phyloP scores from a whole-genome alignment of 2,888 invertebrate species.

The Orgyia antiqua region DNA sequence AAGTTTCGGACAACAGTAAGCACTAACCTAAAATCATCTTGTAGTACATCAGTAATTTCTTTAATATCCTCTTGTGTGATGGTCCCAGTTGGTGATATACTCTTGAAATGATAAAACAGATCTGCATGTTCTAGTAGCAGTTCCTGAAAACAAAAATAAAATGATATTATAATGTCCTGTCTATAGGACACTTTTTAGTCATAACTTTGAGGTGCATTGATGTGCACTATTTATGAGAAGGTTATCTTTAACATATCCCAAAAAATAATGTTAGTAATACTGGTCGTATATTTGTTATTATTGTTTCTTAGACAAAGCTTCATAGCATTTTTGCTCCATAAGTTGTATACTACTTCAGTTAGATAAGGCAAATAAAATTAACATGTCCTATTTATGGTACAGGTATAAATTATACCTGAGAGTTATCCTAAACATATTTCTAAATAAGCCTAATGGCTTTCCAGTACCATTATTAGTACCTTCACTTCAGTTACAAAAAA shows the following conservation, averaged over 20 bases:
- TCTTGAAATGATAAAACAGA: constrained; percentile 94
- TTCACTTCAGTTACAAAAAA: constrained; percentile 94
- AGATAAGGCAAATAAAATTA: too few species aligned
- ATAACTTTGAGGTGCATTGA: too few species aligned
- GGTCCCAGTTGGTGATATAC: constrained; percentile 91
- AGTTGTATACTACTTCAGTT: too few species aligned
- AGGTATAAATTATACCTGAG: too few species aligned
- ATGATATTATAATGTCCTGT: too few species aligned
- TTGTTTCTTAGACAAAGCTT: constrained; percentile 92
- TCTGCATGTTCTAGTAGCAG: constrained; percentile 94
- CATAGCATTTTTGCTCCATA: constrained; percentile 98
- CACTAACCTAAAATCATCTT: constrained; percentile 89
- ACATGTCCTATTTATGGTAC: too few species aligned
- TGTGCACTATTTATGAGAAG: too few species aligned
- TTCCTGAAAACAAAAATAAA: constrained; percentile 83
- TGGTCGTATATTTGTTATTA: constrained; percentile 95
- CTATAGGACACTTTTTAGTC: too few species aligned
- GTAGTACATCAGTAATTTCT: constrained; percentile 93
- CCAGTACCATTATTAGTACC: constrained; percentile 94
- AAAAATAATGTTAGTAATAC: constrained; percentile 94
- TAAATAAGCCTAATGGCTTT: too few species aligned
- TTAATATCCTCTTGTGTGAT: constrained; percentile 96
- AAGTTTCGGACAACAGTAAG: too few species aligned
- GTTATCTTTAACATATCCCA: constrained; percentile 92
- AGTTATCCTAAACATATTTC: too few species aligned